Evolutionary conservation across 2,797 vertebrate species (phyloP), one percentile per base, ranked within the genome.

Genomic region (Epinephelus awoara): DNA sequence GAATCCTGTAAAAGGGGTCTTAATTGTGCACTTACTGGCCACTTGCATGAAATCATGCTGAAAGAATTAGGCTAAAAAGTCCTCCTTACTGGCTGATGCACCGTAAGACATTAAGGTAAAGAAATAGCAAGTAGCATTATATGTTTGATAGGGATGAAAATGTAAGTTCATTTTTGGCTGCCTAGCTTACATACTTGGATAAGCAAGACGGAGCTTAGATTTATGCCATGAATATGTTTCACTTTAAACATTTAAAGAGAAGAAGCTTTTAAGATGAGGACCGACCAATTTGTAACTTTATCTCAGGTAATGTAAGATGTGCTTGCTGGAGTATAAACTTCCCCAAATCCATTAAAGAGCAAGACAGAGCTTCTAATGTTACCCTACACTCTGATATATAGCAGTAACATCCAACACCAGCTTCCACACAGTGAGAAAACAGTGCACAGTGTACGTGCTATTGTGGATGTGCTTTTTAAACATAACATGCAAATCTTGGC

Each of bases 261-360:
- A 61, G 4, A 23, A n/a, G 9, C 23, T 51, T 51, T 29, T 42
- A 27, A 18, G 38, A 19, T 4, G 13, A 62, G 34, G 21, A 4
- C 8, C 2, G 27, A 57, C n/a, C 19, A 13, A 44, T 29, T 17
- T 56, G 14, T 44, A 17, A 63, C 19, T 21, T 10, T 25, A 57
- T 66, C 21, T 27, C 13, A n/a, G 44, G 21, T 50, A 23, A 23
- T 6, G 10, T 14, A 56, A 11, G 52, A 34, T 62, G n/a, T 19
- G 59, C 17, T 74, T 65, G 6, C 51, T 49, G 42, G 7, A 10
- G 25, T 56, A 21, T 74, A 40, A 50, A 67, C 14, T 47, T 65
- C 19, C n/a, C n/a, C 1, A 38, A 23, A 46, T 63, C 50, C 23
- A 63, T 54, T 21, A 47, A 58, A 34, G 54, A 57, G 4, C 34